Base-by-base conservation (phyloP, 92 coral and sea anemone species). In the Epizoanthus stellaris region DNA sequence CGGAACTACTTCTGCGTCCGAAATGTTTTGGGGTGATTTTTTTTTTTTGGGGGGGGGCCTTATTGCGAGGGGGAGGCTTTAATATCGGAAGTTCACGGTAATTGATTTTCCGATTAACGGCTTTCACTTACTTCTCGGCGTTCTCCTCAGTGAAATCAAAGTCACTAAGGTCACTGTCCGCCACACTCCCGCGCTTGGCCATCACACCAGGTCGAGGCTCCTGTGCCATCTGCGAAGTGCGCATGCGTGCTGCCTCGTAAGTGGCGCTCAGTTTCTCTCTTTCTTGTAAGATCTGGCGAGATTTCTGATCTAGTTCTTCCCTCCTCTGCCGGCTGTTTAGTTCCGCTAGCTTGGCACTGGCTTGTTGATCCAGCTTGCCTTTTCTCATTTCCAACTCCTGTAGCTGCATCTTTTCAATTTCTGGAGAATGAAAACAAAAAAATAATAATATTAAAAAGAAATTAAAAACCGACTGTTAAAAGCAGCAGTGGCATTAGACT, bases 221-320 rank as follows among this genome's bases (percentile, higher is more conserved):
- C 16, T 89, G 93, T 14, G 88, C 90, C 87, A 94, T 64, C 67
- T 89, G 87, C 4, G 95, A 86, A 8, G 95, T 94, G 45, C 98
- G 88, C 84, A 89, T 80, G 68, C 91, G 87, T 5, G 95, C 93
- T 21, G 98, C 98, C 70, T 94, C 93, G 70, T 87, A 94, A 15
- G 95, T 76, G 10, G 98, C 95, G 77, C 86, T 92, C 77, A 94
- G 85, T 56, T 92, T 86, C 25, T 94, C 93, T 45, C 98, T 86
- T 82, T 94, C 98, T 39, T 89, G 90, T 64, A 91, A 82, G 70
- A 94, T 82, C 65, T 92, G 95, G 12, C 93, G 87, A 16, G 98
- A 92, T 84, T 89, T 94, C 67, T 88, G 90, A 47, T 94, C 98
- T 12, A 94, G 91, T 54, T 94, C 98, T 34, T 93, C 95, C 69